These are phyloP conservation scores for Serrognathus titanus DNA, from an alignment of 2,888 invertebrate genomes.

Conservation along the genomic window DNA sequence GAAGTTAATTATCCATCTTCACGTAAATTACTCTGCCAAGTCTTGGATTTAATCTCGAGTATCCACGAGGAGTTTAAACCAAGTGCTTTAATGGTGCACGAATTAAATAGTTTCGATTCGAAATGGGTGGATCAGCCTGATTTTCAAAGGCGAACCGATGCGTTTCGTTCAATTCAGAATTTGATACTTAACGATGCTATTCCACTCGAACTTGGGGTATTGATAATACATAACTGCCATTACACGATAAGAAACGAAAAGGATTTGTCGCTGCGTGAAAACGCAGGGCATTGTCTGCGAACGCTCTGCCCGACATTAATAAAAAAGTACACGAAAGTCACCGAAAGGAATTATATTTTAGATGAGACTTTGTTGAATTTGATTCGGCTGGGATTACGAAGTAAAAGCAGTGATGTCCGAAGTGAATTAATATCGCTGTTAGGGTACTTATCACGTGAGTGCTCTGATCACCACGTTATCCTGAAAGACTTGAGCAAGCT, in stretches of 20 bases:
- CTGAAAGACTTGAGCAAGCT: slow-evolving; percentile 67
- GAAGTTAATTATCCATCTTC: slow-evolving; percentile 62
- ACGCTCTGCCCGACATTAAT: slow-evolving; percentile 64
- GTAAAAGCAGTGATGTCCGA: slow-evolving; percentile 66
- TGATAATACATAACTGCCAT: slow-evolving; percentile 80
- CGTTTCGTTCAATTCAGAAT: slow-evolving; percentile 66
- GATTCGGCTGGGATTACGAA: slow-evolving; percentile 69
- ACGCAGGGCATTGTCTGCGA: slow-evolving; percentile 71
- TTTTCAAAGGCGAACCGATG: slow-evolving; percentile 75
- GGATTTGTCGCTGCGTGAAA: slow-evolving; percentile 80
- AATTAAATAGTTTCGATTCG: slow-evolving; percentile 84
- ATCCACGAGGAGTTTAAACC: slow-evolving; percentile 43
- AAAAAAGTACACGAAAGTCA: slow-evolving; percentile 52
- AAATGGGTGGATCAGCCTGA: slow-evolving; percentile 94
- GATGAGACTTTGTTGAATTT: slow-evolving; percentile 70
- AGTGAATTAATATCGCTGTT: slow-evolving; percentile 78
- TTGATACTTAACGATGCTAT: slow-evolving; percentile 53
- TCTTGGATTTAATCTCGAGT: slow-evolving; percentile 59
- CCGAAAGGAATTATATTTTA: slow-evolving; percentile 65
- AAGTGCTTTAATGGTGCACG: slow-evolving; percentile 55
- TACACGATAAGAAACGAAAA: slow-evolving; percentile 73
- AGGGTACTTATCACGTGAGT: slow-evolving; percentile 71
- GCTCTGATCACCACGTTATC: slow-evolving; percentile 66
- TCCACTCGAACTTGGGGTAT: slow-evolving; percentile 63
- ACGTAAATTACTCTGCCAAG: slow-evolving; percentile 64